These are phyloP conservation scores for Lutjanus erythropterus DNA, from an alignment of 2,113 vertebrate genomes.

Conservation along the genomic window DNA sequence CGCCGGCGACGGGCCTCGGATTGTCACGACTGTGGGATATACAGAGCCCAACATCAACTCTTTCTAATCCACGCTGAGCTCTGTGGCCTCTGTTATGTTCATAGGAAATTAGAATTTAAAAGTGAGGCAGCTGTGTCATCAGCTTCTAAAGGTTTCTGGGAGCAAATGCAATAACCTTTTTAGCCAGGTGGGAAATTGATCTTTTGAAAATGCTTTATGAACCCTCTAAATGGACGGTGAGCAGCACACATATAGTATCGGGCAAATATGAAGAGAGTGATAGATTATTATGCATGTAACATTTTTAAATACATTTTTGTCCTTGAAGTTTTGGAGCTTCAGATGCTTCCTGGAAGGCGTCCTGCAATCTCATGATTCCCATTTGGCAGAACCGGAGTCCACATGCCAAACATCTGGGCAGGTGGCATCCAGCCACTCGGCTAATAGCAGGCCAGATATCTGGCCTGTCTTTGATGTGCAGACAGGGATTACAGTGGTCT, in stretches of 20 bases:
- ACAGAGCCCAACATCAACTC: constrained; percentile 48
- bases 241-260: not conserved
- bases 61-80: constrained; percentile 53
- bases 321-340: constrained; percentile 61
- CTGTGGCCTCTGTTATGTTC: constrained; percentile 48
- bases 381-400: constrained; percentile 69
- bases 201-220: constrained; percentile 38
- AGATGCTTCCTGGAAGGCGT: constrained; percentile 52
- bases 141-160: constrained; percentile 37
- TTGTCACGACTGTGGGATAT: constrained; percentile 57
- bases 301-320: constrained; percentile 5
- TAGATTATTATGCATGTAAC: not conserved
- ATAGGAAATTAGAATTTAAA: constrained; percentile 47
- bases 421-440: constrained; percentile 72
- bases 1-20: constrained; percentile 38
- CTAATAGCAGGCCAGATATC: constrained; percentile 72
- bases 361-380: constrained; percentile 60
- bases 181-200: constrained; percentile 30
- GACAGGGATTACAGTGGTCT: constrained; percentile 63
- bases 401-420: constrained; percentile 81
- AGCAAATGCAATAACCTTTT: constrained; percentile 43
- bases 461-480: constrained; percentile 74
- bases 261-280: constrained; percentile 7
- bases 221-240: constrained; percentile 2
- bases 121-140: constrained; percentile 29